Evolutionary conservation across 2,888 invertebrate genomes (phyloP), one percentile per base, ranked within the genome.

Genomic region (Tridacna crocea): DNA sequence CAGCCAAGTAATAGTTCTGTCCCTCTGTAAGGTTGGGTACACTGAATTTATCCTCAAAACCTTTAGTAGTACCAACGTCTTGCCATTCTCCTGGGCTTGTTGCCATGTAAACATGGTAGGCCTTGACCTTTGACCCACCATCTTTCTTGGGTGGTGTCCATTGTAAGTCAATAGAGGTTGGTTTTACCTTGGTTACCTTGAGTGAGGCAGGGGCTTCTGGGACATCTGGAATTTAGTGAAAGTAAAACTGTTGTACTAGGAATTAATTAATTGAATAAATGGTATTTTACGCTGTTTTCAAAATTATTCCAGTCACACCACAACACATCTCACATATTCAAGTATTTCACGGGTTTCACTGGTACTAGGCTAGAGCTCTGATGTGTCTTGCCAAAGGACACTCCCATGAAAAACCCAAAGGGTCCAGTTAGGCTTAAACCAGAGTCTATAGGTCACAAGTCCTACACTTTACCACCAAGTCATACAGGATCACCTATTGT

Each of bases 1-100:
- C 96, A 82, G 98, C 96, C 94, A 98, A 98, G 94, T 97, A 97
- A 94, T 98, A 98, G 8, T 87, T 87, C 72, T 88, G 84, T 27
- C 91, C 90, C 77, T 91, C 91, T 26, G 82, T 87, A 27, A 93
- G 86, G 58, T 89, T 83, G 19, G 75, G 80, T 19, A 90, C 89
- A 47, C 87, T 88, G 72, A 80, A 88, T 19, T 89, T 82, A 63
- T 87, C 88, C 77, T 92, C 91, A 73, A 83, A 82, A 66, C 87
- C 80, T 72, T 87, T 88, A 48, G 88, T 90, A 51, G 89, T 90
- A 60, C 88, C 88, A 24, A 93, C 88, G 27, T 90, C 88, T 11
- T 82, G 83, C 92, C 91, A 91, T 51, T 88, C 85, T 51, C 81
- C 82, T 36, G 87, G 86, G 55, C 77, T 80, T 47, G 87, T 86